Evolutionary conservation across 2,888 invertebrate species (phyloP).

Genomic region (Limnephilus lunatus): DNA sequence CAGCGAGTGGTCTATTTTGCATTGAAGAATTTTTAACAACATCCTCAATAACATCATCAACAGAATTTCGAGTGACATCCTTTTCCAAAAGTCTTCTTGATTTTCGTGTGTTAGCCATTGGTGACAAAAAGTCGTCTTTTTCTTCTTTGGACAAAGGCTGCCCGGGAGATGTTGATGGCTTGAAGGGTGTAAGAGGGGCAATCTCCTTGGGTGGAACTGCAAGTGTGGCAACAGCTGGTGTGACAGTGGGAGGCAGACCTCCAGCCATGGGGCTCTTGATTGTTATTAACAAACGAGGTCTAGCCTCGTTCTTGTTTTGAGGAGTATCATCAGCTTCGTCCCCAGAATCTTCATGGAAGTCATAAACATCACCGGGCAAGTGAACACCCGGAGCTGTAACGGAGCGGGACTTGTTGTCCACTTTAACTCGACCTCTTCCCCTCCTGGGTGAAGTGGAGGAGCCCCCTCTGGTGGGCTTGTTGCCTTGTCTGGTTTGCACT

Average conservation of each 20-base stretch:
- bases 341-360: constrained; percentile 93
- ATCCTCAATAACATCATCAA: constrained; percentile 94
- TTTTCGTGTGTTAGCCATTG: constrained; percentile 85
- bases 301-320: constrained; percentile 75
- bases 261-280: constrained; percentile 83
- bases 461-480: constrained; percentile 73
- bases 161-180: constrained; percentile 68
- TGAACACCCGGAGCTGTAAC: constrained; percentile 77
- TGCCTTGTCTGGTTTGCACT: constrained; percentile 75
- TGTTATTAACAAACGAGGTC: constrained; percentile 88
- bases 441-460: constrained; percentile 70
- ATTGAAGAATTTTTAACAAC: constrained; percentile 84
- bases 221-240: constrained; percentile 68
- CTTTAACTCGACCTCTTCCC: constrained; percentile 76
- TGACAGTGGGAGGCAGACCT: constrained; percentile 67
- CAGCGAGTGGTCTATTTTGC: constrained; percentile 71
- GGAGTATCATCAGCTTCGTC: constrained; percentile 80
- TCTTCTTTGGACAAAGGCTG: constrained; percentile 71
- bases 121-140: constrained; percentile 80
- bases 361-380: constrained; percentile 88
- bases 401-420: constrained; percentile 76
- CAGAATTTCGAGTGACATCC: constrained; percentile 85
- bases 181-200: constrained; percentile 67
- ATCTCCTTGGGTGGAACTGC: constrained; percentile 60
- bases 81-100: constrained; percentile 88